phyloP scores from a whole-genome alignment of 2,888 invertebrate genomes.

The Troglohyphantes excavatus region DNA sequence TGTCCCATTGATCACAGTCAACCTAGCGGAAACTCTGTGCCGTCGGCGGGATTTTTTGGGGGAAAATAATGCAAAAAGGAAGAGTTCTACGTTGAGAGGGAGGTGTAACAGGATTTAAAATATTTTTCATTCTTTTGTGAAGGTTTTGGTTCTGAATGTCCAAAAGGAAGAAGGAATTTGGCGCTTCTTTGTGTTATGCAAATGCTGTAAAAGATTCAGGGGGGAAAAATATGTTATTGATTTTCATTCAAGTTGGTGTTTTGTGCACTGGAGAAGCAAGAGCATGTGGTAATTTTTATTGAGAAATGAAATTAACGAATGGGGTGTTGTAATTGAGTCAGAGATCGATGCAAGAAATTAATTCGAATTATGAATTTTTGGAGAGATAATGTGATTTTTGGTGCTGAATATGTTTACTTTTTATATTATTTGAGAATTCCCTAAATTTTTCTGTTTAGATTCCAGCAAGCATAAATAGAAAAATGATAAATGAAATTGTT shows the following conservation, averaged over 20 bases:
- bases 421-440: too few species aligned
- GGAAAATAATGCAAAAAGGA: neutral
- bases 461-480: too few species aligned
- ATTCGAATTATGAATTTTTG: too few species aligned
- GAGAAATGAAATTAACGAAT: too few species aligned
- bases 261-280: too few species aligned
- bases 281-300: too few species aligned
- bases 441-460: too few species aligned
- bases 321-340: too few species aligned
- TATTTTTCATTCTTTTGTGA: constrained; percentile 6
- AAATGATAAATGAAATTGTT: too few species aligned
- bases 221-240: neutral
- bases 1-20: constrained; percentile 8
- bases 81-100: neutral
- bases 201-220: neutral
- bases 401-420: too few species aligned
- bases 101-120: neutral
- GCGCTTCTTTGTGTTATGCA: neutral
- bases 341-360: too few species aligned
- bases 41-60: neutral
- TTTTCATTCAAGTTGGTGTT: neutral
- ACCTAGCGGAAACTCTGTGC: neutral
- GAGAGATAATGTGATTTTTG: too few species aligned
- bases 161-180: neutral
- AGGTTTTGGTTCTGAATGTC: neutral